Evolutionary conservation across 2,888 invertebrate genomes (phyloP), one percentile per base, ranked within the genome.

Genomic region (Penaeus monodon): DNA sequence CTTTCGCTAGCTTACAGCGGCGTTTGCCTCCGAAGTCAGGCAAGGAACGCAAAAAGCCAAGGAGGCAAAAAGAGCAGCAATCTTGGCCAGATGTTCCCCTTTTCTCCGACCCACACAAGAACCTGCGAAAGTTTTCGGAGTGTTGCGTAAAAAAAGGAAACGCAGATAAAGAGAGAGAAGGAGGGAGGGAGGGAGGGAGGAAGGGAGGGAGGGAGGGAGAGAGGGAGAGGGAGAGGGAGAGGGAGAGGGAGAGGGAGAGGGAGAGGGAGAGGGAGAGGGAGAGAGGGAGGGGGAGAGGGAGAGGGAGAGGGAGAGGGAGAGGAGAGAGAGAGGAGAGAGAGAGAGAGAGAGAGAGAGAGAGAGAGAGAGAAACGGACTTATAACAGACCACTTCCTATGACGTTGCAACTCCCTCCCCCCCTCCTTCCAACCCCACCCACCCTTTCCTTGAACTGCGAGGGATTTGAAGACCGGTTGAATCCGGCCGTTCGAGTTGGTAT

Each of bases 311-410:
- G 68, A 68, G 68, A 68, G 68, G 20, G 24, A 8, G 68, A 68
- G 68, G 7, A 12, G 12, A 70, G 70, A 70, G 70, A 70, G 68
- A 68, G 68, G 22, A 24, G 20, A 68, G 24, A 8, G 68, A 68
- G 68, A 8, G 68, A 68, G 29, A 8, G 29, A 70, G 70, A 24
- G 70, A 70, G 27, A n/a, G 24, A 3, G 27, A 70, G 70, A 70
- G 70, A 70, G 70, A 17, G 70, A 17, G 29, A 22, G 70, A 22
- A 29, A n/a, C 27, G 22, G 70, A 70, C 22, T 70, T 29, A 70
- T 70, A 70, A 70, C 70, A 70, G 70, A 70, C 27, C 70, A 70
- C 24, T 29, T 29, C 29, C 70, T 29, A 70, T 70, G 70, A 27
- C 29, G 70, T 29, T 70, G 70, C 29, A 27, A 27, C 70, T 29